Evolutionary conservation across 2,888 invertebrate genomes (phyloP).

Genomic region (Lordiphosa andalusiaca): DNA sequence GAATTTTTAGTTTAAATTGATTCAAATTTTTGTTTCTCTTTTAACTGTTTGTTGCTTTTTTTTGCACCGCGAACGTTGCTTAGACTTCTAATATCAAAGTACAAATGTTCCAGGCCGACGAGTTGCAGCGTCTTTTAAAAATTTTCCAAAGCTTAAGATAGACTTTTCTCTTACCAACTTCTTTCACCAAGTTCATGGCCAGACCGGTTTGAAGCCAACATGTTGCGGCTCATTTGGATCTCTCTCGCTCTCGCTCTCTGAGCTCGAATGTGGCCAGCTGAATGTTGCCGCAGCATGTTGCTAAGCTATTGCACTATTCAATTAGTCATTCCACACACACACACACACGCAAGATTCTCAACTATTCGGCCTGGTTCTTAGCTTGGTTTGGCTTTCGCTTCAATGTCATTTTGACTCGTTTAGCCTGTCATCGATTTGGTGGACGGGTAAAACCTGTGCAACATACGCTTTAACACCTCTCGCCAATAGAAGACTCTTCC

Average conservation of each 20-base stretch:
- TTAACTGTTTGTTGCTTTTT: slow-evolving; percentile 6
- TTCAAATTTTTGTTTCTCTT: slow-evolving; percentile 7
- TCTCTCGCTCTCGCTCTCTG: neutral
- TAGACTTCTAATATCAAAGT: slow-evolving; percentile 79
- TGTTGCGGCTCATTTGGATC: slow-evolving; percentile 19
- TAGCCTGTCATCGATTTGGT: slow-evolving; percentile 64
- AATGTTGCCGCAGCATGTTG: slow-evolving; percentile 13
- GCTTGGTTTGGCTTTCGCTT: slow-evolving; percentile 56
- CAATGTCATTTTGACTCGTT: slow-evolving; percentile 61
- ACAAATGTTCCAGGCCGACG: slow-evolving; percentile 80
- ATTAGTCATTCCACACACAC: slow-evolving; percentile 43
- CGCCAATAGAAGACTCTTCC: neutral
- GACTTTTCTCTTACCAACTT: slow-evolving; percentile 55
- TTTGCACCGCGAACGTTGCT: slow-evolving; percentile 44
- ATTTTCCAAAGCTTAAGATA: slow-evolving; percentile 64
- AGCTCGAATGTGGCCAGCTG: neutral
- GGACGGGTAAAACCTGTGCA: slow-evolving; percentile 51
- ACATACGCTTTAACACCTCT: slow-evolving; percentile 11
- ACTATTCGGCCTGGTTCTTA: slow-evolving; percentile 58
- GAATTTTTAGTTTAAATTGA: slow-evolving; percentile 3
- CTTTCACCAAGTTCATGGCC: slow-evolving; percentile 51
- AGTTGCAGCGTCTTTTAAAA: slow-evolving; percentile 81
- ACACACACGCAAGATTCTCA: slow-evolving; percentile 30
- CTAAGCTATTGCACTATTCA: slow-evolving; percentile 26
- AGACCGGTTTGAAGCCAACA: slow-evolving; percentile 60